A percentile compares a stretch with the other conserved stretches of the same genome.
Evolutionary conservation across 2,888 invertebrate genomes (phyloP).

Genomic region (Drosophila neonasuta): DNA sequence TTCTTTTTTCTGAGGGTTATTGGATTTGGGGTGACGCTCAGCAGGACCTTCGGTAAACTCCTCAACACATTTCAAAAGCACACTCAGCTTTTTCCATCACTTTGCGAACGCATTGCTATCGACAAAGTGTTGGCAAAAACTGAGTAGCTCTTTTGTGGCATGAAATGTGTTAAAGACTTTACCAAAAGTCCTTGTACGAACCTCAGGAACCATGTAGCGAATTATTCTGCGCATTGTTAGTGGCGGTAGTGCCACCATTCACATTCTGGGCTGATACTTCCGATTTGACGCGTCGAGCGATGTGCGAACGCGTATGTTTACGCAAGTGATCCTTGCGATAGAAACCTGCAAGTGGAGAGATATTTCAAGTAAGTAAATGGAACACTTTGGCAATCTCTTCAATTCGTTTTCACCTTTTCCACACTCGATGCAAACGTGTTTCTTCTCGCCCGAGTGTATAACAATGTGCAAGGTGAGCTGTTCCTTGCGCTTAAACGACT

Average conservation of each 20-base stretch:
- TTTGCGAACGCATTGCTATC: constrained; percentile 12
- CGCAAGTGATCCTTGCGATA: constrained; percentile 94
- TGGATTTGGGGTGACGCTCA: constrained; percentile 77
- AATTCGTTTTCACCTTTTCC: constrained; percentile 86
- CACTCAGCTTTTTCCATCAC: constrained; percentile 38
- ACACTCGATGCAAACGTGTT: constrained; percentile 93
- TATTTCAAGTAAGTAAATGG: not conserved
- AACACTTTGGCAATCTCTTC: not conserved
- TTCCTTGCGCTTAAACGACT: constrained; percentile 94
- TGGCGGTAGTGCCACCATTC: constrained; percentile 68
- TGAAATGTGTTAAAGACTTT: constrained; percentile 80
- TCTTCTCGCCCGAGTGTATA: constrained; percentile 94
- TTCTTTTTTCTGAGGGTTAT: constrained; percentile 49
- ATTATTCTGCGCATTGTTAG: constrained; percentile 81
- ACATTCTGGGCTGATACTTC: constrained; percentile 89
- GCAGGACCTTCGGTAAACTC: constrained; percentile 80
- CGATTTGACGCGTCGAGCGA: constrained; percentile 92
- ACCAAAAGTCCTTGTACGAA: constrained; percentile 83
- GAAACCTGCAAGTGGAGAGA: constrained; percentile 84
- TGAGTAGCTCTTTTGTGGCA: constrained; percentile 38
- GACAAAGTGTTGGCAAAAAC: constrained; percentile 43
- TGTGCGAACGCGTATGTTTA: constrained; percentile 92
- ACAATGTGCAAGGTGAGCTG: constrained; percentile 94
- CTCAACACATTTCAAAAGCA: constrained; percentile 76
- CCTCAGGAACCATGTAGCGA: constrained; percentile 82